phyloP scores from a whole-genome alignment of 2,113 vertebrate genomes.

The Chloropsis cyanopogon region DNA sequence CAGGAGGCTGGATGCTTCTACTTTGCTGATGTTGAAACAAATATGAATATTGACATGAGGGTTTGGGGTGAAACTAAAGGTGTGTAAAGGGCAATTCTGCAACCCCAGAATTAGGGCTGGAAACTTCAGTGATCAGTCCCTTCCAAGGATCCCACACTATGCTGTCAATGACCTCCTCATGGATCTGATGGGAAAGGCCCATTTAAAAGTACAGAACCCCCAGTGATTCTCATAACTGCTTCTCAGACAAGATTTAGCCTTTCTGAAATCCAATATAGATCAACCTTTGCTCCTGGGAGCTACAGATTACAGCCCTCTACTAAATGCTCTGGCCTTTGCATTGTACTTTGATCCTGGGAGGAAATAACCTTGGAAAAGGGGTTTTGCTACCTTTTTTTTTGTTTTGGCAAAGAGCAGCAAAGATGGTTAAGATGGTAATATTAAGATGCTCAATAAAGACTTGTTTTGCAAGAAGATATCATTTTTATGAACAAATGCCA shows the following conservation, averaged over 20 bases:
- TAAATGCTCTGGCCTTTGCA: background rate
- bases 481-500: background rate
- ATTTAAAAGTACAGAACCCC: background rate
- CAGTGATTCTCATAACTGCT: background rate
- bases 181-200: background rate
- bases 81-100: background rate
- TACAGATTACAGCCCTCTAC: background rate
- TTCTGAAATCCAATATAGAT: background rate
- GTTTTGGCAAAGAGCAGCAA: background rate
- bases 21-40: background rate
- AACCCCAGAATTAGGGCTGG: background rate
- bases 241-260: background rate
- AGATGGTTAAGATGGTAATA: background rate
- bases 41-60: background rate
- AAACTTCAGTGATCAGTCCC: background rate
- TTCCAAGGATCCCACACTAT: background rate
- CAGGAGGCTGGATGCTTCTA: background rate
- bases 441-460: background rate
- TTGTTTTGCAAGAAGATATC: background rate
- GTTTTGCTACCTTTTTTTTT: background rate
- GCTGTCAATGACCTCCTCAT: background rate
- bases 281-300: background rate
- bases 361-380: background rate
- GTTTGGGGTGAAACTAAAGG: background rate
- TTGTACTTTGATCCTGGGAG: background rate